Evolutionary conservation across 2,888 invertebrate genomes (phyloP).

Genomic region (Morpho deidamia): DNA sequence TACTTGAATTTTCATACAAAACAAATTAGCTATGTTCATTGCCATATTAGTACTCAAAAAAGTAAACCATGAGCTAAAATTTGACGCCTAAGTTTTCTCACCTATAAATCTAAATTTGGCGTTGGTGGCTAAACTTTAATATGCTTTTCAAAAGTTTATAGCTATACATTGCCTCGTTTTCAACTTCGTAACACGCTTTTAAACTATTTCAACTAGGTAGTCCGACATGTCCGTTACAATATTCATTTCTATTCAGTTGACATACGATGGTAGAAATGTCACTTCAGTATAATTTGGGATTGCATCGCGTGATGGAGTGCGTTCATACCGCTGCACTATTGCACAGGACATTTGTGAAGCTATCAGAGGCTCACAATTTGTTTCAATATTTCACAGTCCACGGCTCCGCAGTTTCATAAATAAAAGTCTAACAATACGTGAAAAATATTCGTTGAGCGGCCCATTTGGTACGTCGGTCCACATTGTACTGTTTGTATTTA

Average conservation of each 20-base stretch:
- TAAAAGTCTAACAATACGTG: constrained; percentile 23
- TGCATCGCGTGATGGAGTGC: constrained; percentile 15
- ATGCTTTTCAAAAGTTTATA: too few species aligned
- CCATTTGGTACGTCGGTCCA: constrained; percentile 15
- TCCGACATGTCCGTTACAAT: too few species aligned
- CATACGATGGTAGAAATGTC: too few species aligned
- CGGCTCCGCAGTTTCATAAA: constrained; percentile 17
- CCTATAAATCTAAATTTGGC: too few species aligned
- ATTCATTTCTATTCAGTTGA: too few species aligned
- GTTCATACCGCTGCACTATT: constrained; percentile 9
- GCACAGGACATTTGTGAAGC: constrained; percentile 12
- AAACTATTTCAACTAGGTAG: too few species aligned
- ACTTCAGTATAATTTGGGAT: constrained; percentile 1
- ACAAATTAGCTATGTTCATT: neutral
- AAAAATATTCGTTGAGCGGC: constrained; percentile 21
- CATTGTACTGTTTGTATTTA: constrained; percentile 14
- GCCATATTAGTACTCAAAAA: neutral
- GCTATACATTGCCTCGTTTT: too few species aligned
- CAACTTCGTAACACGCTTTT: too few species aligned
- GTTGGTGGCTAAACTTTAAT: too few species aligned
- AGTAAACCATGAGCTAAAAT: too few species aligned
- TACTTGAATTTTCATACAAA: too few species aligned
- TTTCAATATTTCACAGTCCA: constrained; percentile 26
- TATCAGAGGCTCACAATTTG: constrained; percentile 21
- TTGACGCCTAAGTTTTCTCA: too few species aligned